phyloP scores from a whole-genome alignment of 2,888 invertebrate species.

The Phragmatobia fuliginosa region DNA sequence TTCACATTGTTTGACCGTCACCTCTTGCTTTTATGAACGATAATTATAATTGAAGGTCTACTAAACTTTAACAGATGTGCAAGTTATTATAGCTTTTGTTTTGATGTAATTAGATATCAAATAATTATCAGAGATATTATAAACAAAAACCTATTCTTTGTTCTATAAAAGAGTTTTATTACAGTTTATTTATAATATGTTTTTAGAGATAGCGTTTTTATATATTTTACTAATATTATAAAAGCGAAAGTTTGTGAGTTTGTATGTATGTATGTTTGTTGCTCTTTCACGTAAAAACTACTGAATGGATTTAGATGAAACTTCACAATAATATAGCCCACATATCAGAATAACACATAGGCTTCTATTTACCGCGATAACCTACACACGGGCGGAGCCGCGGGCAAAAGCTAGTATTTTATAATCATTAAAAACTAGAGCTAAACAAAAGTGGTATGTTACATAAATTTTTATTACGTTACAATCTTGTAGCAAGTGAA shows the following conservation, averaged over 20 bases:
- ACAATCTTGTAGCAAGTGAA: neutral
- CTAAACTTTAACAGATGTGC: neutral
- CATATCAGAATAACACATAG: too few relatives aligned
- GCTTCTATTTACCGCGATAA: too few relatives aligned
- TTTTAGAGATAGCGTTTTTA: too few relatives aligned
- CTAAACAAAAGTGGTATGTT: neutral
- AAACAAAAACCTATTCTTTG: neutral
- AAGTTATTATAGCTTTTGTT: neutral
- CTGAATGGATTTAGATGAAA: too few relatives aligned
- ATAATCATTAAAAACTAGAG: neutral
- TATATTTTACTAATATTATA: too few relatives aligned
- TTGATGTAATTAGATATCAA: neutral
- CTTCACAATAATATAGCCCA: too few relatives aligned
- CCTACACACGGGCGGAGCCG: too few relatives aligned
- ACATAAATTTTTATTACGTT: neutral
- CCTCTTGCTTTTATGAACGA: too few relatives aligned
- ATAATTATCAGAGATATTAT: neutral
- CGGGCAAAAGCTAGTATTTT: too few relatives aligned
- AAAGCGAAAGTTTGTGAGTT: too few relatives aligned
- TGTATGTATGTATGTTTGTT: too few relatives aligned
- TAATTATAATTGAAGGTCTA: neutral
- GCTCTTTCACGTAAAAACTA: too few relatives aligned
- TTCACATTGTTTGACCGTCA: conserved; percentile 8
- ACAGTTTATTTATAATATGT: neutral
- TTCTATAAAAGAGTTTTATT: neutral